A percentile compares a stretch with the other conserved stretches of the same genome.
phyloP scores from a whole-genome alignment of 1,140 invertebrate species.

The Bombus confusus region DNA sequence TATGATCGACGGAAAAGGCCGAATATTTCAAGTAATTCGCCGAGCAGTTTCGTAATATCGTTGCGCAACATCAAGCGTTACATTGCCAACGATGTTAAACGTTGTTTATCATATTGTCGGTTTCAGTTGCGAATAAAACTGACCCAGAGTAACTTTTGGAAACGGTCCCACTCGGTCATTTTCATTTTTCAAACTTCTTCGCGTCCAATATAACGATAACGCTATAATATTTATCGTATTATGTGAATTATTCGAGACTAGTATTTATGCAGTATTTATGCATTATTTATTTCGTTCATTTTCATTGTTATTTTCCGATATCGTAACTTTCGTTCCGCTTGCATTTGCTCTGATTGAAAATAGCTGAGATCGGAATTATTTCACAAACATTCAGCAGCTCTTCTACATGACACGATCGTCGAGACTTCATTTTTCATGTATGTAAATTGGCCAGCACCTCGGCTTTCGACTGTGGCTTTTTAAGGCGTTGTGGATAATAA shows the following conservation, averaged over 20 bases:
- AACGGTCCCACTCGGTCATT: background rate
- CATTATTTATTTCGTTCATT: too few relatives aligned
- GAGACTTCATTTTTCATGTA: background rate
- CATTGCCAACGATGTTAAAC: constrained; percentile 16
- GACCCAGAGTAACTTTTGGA: constrained; percentile 6
- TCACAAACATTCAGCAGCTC: background rate
- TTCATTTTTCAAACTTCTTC: background rate
- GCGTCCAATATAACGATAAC: background rate
- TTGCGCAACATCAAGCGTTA: background rate
- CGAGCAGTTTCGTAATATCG: background rate
- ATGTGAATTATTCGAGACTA: too few relatives aligned
- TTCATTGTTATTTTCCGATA: too few relatives aligned
- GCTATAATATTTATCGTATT: too few relatives aligned
- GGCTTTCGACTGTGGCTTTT: constrained; percentile 33
- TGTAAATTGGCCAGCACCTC: constrained; percentile 36
- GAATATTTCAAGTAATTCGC: background rate
- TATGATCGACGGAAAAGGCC: too few relatives aligned
- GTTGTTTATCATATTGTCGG: constrained; percentile 33
- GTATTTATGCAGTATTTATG: too few relatives aligned
- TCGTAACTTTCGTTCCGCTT: too few relatives aligned
- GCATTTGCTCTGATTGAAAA: too few relatives aligned
- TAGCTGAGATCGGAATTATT: background rate
- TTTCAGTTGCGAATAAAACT: background rate
- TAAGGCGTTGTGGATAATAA: constrained; percentile 36
- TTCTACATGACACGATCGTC: constrained; percentile 15